These are phyloP conservation scores for Formica selysi DNA, from an alignment of 1,140 invertebrate species.

Conservation along the genomic window DNA sequence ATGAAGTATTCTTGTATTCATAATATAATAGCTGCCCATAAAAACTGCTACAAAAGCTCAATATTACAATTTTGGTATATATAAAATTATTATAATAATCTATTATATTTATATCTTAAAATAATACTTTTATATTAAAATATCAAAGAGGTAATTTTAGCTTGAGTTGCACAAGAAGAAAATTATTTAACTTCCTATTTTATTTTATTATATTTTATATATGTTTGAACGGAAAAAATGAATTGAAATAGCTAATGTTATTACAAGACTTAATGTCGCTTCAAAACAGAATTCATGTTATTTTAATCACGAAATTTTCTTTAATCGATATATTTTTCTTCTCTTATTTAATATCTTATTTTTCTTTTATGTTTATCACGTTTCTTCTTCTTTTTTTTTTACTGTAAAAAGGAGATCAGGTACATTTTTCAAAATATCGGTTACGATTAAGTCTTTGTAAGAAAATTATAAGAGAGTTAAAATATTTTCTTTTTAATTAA, in stretches of 20 bases:
- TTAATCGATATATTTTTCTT: conserved; percentile 11
- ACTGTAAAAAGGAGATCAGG: neutral
- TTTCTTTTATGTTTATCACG: neutral
- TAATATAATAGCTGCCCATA: too few relatives aligned
- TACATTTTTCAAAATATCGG: conserved; percentile 4
- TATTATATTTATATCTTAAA: neutral
- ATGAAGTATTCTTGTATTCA: neutral
- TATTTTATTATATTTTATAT: conserved; percentile 11
- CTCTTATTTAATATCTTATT: neutral
- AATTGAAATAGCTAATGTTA: conserved; percentile 27
- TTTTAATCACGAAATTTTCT: neutral
- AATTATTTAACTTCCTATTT: neutral
- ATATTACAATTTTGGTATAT: too few relatives aligned
- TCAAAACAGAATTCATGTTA: neutral
- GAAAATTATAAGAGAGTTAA: neutral
- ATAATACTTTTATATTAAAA: neutral
- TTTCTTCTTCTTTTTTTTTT: neutral
- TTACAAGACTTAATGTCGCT: neutral
- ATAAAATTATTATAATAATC: neutral
- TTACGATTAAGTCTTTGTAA: neutral
- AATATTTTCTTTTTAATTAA: neutral
- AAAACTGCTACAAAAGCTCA: too few relatives aligned
- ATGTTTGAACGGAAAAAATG: conserved; percentile 7
- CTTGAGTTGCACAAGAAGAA: neutral
- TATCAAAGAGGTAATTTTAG: neutral